These are phyloP conservation scores for Norana najaformis DNA, from an alignment of 2,888 invertebrate species.

Conservation along the genomic window DNA sequence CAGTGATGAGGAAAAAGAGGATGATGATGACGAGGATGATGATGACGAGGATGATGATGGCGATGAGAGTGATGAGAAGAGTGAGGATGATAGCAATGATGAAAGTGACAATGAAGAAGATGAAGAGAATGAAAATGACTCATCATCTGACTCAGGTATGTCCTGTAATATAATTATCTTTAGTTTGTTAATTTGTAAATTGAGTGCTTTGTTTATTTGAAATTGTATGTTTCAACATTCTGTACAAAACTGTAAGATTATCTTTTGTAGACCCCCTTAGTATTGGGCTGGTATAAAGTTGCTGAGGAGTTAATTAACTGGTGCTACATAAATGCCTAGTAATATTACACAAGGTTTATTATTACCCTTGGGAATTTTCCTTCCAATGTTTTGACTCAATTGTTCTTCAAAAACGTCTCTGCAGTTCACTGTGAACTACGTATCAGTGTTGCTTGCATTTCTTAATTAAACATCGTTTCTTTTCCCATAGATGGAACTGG, in stretches of 20 bases:
- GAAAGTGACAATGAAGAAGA: slow-evolving; percentile 6
- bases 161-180: not conserved
- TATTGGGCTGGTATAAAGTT: not conserved
- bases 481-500: too few species aligned
- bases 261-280: too few species aligned
- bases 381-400: too few species aligned
- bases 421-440: too few species aligned
- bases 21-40: slow-evolving; percentile 27
- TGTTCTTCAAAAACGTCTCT: too few species aligned
- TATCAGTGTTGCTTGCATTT: too few species aligned
- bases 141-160: not conserved
- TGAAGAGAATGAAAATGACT: slow-evolving; percentile 18
- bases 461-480: too few species aligned
- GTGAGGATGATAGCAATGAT: slow-evolving; percentile 33
- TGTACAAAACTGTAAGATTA: not conserved
- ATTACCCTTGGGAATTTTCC: too few species aligned
- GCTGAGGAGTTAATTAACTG: not conserved
- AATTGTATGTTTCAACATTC: not conserved
- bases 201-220: not conserved
- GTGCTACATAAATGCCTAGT: not conserved
- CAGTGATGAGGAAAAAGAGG: slow-evolving; percentile 24
- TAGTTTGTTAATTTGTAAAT: not conserved
- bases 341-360: not conserved
- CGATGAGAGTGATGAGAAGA: not conserved
- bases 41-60: slow-evolving; percentile 28